Percentiles rank a stretch among this genome's conserved stretches.
Evolutionary conservation across 1,140 invertebrate species (phyloP).

Genomic region (Carcinoscorpius rotundicauda): DNA sequence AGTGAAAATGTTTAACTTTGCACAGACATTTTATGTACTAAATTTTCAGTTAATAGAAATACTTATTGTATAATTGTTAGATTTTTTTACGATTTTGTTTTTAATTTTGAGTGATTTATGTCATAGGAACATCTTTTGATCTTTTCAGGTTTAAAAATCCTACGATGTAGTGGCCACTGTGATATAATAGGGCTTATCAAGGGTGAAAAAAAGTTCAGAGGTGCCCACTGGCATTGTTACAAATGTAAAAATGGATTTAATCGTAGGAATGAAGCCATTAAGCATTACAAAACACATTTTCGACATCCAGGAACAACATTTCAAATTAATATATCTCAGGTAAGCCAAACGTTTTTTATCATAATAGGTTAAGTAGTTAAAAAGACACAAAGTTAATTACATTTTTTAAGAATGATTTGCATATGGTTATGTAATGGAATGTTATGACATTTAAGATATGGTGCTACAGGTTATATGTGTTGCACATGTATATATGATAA

Average conservation of each 20-base stretch:
- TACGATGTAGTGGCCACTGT: conserved; percentile 35
- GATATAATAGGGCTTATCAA: conserved; percentile 37
- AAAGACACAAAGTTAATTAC: too few species aligned
- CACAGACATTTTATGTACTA: background rate
- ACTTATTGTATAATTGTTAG: conserved; percentile 6
- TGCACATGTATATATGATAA: too few species aligned
- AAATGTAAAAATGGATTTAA: conserved; percentile 36
- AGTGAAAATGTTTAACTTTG: background rate
- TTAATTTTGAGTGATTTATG: too few species aligned
- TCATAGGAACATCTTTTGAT: too few species aligned
- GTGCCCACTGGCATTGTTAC: conserved; percentile 38
- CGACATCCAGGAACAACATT: conserved; percentile 36
- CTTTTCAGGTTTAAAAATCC: conserved; percentile 31
- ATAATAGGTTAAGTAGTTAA: too few species aligned
- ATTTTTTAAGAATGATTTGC: too few species aligned
- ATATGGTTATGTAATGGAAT: too few species aligned
- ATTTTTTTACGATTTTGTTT: background rate
- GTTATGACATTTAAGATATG: too few species aligned
- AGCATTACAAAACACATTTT: conserved; percentile 37
- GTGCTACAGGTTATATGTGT: too few species aligned
- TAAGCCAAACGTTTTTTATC: background rate
- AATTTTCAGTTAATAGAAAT: background rate
- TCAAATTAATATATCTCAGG: conserved; percentile 36
- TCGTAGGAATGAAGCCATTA: conserved; percentile 34
- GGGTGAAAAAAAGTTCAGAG: conserved; percentile 36